These are phyloP conservation scores for Oreochromis mossambicus DNA, from an alignment of 2,797 vertebrate species.

Conservation along the genomic window DNA sequence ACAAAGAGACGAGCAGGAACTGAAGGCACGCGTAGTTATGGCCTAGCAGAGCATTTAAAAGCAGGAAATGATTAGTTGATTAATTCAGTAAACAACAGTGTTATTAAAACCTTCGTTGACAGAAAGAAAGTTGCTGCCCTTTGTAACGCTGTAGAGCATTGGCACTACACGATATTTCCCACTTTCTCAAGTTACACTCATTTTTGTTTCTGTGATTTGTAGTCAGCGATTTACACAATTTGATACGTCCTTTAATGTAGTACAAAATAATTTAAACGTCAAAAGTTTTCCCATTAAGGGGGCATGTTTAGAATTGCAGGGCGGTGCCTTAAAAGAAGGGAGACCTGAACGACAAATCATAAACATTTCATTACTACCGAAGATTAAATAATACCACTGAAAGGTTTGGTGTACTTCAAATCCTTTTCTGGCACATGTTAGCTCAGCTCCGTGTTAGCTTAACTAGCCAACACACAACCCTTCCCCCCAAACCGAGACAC, in stretches of 20 bases:
- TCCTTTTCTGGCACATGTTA: background rate
- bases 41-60: background rate
- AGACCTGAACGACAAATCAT: background rate
- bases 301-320: background rate
- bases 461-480: constrained; percentile 3
- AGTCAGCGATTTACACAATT: background rate
- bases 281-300: background rate
- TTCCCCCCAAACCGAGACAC: background rate
- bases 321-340: background rate
- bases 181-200: background rate
- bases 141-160: background rate
- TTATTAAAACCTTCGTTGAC: background rate
- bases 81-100: background rate
- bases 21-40: background rate
- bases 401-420: background rate
- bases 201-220: background rate
- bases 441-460: constrained; percentile 21
- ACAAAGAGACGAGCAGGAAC: background rate
- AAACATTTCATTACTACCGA: background rate
- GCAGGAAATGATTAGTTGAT: rapidly evolving
- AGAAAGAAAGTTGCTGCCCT: background rate
- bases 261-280: background rate
- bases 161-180: background rate
- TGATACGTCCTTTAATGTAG: background rate
- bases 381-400: background rate